Evolutionary conservation across 2,113 vertebrate species (phyloP), one percentile per base, ranked within the genome.

Genomic region (Oncorhynchus masou): DNA sequence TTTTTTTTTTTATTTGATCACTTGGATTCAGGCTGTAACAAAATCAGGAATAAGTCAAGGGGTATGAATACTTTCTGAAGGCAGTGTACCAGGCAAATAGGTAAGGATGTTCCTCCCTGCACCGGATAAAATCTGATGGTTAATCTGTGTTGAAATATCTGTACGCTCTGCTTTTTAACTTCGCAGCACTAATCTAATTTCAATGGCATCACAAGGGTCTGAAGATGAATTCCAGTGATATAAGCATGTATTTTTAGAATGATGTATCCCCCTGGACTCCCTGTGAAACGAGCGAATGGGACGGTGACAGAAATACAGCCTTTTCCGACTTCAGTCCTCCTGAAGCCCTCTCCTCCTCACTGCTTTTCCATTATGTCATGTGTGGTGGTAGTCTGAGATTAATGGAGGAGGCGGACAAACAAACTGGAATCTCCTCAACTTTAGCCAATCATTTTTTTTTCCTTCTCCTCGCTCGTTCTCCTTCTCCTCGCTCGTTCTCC

Each of bases 161-260:
- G 87, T 86, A 79, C 74, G 62, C 79, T 79, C 83, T 81, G 91
- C 92, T 90, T 91, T 88, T 91, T 87, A 90, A 91, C 90, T 91
- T 88, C 71, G 19, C 79, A 89, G 87, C 84, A 65, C 89, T 90
- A 91, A 93, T 94, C 88, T 83, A 84, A 83, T 89, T 92, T 91
- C 94, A 95, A 93, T 95, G 91, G 92, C 95, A 94, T 94, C 94
- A 94, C 93, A 91, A 93, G 90, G 93, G 27, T 19, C 92, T 92
- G 90, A 93, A 94, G 91, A 93, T 90, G 87, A 90, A 95, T 96
- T 97, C 93, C 84, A 80, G 83, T 92, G 94, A 96, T 96, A 95
- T 91, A 93, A 93, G 92, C 48, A 78, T 85, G 86, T 98, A 98
- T 98, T 98, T 98, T 97, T 98, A 98, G 97, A 95, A 84, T 86